phyloP scores from a whole-genome alignment of 2,797 vertebrate species.

The Poeciliopsis infans region DNA sequence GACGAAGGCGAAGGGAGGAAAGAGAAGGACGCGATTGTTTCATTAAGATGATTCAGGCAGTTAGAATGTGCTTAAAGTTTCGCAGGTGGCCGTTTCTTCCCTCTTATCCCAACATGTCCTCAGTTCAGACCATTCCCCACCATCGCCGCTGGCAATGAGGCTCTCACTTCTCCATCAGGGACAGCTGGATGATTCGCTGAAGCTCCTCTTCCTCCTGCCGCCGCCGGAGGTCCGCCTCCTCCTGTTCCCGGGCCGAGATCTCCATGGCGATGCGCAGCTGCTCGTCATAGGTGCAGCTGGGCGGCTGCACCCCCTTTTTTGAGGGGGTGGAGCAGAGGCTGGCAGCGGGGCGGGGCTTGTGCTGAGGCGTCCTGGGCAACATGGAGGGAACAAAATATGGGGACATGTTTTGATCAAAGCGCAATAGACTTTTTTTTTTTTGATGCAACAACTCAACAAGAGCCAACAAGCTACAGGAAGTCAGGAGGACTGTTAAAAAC shows the following conservation, averaged over 20 bases:
- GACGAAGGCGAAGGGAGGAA: constrained; percentile 32
- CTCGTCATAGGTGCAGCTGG: constrained; percentile 85
- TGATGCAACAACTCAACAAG: background rate
- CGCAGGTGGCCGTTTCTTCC: constrained; percentile 2
- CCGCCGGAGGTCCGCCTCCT: constrained; percentile 86
- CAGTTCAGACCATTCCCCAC: constrained; percentile 39
- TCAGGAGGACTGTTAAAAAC: background rate
- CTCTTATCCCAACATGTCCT: constrained; percentile 36
- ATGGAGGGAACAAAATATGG: background rate
- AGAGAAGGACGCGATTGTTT: constrained; percentile 6
- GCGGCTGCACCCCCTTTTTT: constrained; percentile 69
- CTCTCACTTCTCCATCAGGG: constrained; percentile 91
- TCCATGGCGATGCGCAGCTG: constrained; percentile 96
- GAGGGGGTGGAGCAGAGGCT: constrained; percentile 76
- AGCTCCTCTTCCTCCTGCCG: constrained; percentile 92
- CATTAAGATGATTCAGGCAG: constrained; percentile 6
- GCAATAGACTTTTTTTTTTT: background rate
- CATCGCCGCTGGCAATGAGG: background rate
- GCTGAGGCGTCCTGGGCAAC: constrained; percentile 86
- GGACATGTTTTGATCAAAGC: background rate
- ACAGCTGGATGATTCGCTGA: constrained; percentile 94
- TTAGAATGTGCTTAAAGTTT: constrained; percentile 42
- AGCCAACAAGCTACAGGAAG: background rate
- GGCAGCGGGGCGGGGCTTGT: constrained; percentile 77
- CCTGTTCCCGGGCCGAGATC: constrained; percentile 91